phyloP scores from a whole-genome alignment of 2,888 invertebrate species.

The Holacanthella duospinosa region DNA sequence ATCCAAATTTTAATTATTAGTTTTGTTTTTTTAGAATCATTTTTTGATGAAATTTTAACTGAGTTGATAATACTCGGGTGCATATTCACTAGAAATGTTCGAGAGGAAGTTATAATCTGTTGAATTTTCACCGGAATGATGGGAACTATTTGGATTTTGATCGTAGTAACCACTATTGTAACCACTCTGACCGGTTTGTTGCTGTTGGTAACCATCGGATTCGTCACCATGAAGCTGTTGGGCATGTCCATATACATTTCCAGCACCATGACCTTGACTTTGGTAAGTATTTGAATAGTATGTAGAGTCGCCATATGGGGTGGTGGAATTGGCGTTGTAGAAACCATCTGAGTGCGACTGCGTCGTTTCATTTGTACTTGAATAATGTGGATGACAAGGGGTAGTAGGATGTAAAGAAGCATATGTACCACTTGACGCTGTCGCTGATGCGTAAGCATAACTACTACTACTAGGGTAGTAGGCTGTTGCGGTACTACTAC shows the following conservation, averaged over 20 bases:
- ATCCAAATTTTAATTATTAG: not conserved
- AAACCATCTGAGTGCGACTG: not conserved
- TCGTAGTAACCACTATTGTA: slow-evolving; percentile 6
- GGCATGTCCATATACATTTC: not conserved
- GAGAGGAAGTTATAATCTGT: slow-evolving; percentile 85
- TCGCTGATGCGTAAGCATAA: not conserved
- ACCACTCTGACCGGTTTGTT: not conserved
- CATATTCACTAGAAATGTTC: slow-evolving; percentile 83
- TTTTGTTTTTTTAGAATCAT: too few species aligned
- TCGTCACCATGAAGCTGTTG: slow-evolving; percentile 8
- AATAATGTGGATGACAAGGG: slow-evolving; percentile 3
- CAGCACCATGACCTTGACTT: not conserved
- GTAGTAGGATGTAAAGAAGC: not conserved
- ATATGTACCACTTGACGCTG: too few species aligned
- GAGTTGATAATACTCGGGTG: slow-evolving; percentile 77
- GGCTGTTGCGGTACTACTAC: not conserved
- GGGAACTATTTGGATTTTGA: not conserved
- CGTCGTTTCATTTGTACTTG: not conserved
- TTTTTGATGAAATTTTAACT: slow-evolving; percentile 45
- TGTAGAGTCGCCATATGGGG: not conserved
- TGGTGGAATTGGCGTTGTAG: slow-evolving; percentile 2
- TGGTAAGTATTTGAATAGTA: not conserved
- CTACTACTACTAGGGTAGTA: not conserved
- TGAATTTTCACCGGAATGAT: slow-evolving; percentile 21
- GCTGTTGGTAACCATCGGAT: slow-evolving; percentile 4